These are phyloP conservation scores for Caenorhabditis japonica DNA, from an alignment of 2,888 invertebrate genomes.

Conservation along the genomic window DNA sequence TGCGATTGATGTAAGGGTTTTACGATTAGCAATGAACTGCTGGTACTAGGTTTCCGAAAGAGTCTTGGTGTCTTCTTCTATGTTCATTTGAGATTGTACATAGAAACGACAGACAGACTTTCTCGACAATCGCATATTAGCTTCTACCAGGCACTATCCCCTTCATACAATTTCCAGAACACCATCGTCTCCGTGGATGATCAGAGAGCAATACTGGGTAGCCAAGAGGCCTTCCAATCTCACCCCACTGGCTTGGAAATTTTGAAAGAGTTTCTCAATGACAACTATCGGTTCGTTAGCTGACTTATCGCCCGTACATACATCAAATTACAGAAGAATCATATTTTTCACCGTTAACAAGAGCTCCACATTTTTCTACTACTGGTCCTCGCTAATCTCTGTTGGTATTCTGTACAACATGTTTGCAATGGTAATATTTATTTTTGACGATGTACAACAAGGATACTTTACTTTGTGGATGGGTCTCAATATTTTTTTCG, in stretches of 20 bases:
- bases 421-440: slow-evolving; percentile 72
- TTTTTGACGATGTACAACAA: slow-evolving; percentile 70
- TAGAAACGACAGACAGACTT: too few relatives aligned
- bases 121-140: too few relatives aligned
- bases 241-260: slow-evolving; percentile 7
- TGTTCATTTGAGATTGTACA: too few relatives aligned
- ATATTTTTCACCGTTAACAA: slow-evolving; percentile 33
- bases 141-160: neutral
- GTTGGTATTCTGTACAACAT: slow-evolving; percentile 71
- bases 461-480: slow-evolving; percentile 61
- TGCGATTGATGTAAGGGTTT: neutral
- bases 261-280: slow-evolving; percentile 2
- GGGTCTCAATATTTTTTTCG: slow-evolving; percentile 62
- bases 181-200: neutral
- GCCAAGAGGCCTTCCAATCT: neutral
- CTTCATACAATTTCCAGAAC: neutral
- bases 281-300: slow-evolving; percentile 3
- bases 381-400: slow-evolving; percentile 71
- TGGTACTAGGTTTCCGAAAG: neutral
- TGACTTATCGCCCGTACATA: neutral
- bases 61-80: neutral
- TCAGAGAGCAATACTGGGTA: slow-evolving; percentile 11
- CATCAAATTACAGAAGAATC: slow-evolving; percentile 25
- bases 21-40: too few relatives aligned
- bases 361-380: slow-evolving; percentile 64